Evolutionary conservation across 2,888 invertebrate genomes (phyloP), one percentile per base, ranked within the genome.

Genomic region (Lathronympha strigana): DNA sequence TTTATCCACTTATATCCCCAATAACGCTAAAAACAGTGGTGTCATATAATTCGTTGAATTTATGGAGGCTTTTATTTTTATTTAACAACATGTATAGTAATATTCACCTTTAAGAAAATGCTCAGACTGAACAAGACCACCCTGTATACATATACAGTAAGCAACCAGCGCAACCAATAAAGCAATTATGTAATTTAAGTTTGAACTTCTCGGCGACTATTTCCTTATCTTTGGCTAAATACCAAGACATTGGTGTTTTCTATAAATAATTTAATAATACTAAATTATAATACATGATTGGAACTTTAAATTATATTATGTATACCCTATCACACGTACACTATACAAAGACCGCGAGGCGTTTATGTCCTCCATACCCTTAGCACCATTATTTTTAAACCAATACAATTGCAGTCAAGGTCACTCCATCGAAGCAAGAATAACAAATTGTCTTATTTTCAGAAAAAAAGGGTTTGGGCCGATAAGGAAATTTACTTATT

Each of bases 381-480:
- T 80, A 80, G 80, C 80, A 80, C 80, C 80, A 78, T 71, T 72
- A 60, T 47, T 53, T 54, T 61, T 61, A 53, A 57, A 63, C 62
- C 43, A 54, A 62, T 58, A 63, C 36, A 57, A 21, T 50, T n/a
- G 53, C 53, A 38, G 53, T 38, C 53, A n/a, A 53, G 36, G 4
- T 53, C 53, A 53, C 21, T 15, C 0, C 36, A 23, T 9, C 53
- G 15, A 19, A 53, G 23, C 43, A 43, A 43, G 21, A 36, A 21
- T 21, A 36, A 33, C 0, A 9, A 43, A 19, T 43, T 43, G 8
- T 4, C 2, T 11, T 8, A 43, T 9, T 15, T 9, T 36, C n/a
- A n/a, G 13, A 15, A 3, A 36, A 15, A 36, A 36, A 0, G 13
- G 85, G 72, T 1, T 89, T 90, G 72, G 88, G 5, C 4, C 13